Base-by-base conservation (phyloP, 1,140 invertebrate genomes). In the Ips nitidus region DNA sequence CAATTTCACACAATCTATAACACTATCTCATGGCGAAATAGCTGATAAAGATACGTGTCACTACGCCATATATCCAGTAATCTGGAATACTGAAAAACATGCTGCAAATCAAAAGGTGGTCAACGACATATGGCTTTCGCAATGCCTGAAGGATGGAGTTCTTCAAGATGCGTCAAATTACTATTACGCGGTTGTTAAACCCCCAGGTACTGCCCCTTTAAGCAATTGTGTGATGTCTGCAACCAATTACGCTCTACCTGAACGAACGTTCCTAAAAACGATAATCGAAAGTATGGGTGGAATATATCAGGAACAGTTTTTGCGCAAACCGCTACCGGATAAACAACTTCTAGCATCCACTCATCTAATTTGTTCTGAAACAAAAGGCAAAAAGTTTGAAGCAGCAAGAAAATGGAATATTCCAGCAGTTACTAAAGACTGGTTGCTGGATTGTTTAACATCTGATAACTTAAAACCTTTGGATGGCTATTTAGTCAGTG, bases 371-470 rank as follows among this genome's bases (percentile, higher is more conserved):
- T 93, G 91, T 67, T 87, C 88, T 4, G 81, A 81, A 1, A 80
- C 91, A 0, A 83, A 83, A 68, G 93, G 94, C 0, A 87, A 88
- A 57, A 97, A 97, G 78, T 96, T 94, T 80, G 79, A 81, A 43
- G 94, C 92, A 5, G 92, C 94, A 1, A 79, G 92, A 1, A 93
- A 92, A 77, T 97, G 94, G 94, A 85, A 86, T 22, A 77, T 94
- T 58, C 92, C 86, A 1, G 90, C 90, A 38, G 87, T 96, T 1
- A 87, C 77, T 1, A 86, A 88, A 39, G 80, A 88, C 8, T 97
- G 94, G 94, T 76, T 97, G 40, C 77, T 91, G 45, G 82, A 84
- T 38, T 95, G 93, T 81, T 87, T 87, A 4, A 22, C 22, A 22
- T 69, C 62, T 53, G 70, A 52, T 2, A 69, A 63, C 1, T 66